A percentile compares a stretch with the other conserved stretches of the same genome.
phyloP scores from a whole-genome alignment of 2,797 vertebrate species.

The Pseudotriccus pelzelni region DNA sequence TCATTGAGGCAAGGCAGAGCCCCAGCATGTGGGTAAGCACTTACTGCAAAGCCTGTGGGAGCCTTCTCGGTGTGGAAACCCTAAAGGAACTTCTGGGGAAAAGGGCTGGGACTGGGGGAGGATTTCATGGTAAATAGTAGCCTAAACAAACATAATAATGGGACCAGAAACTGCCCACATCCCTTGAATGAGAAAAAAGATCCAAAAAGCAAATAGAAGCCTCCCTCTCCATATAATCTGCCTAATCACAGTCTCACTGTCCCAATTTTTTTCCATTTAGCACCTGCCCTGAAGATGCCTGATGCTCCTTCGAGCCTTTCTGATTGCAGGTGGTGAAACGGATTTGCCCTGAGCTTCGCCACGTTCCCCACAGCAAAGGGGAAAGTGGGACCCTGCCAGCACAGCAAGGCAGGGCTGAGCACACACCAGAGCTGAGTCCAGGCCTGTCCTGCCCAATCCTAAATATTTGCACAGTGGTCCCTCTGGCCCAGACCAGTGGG shows the following conservation, averaged over 20 bases:
- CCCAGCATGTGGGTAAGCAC: neutral
- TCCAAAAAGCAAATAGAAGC: neutral
- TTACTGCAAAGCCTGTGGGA: neutral
- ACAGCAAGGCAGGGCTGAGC: fast-evolving
- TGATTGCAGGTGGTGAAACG: fast-evolving
- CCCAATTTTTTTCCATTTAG: neutral
- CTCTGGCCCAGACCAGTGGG: fast-evolving
- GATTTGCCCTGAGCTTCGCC: neutral
- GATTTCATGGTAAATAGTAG: neutral
- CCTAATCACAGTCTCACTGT: neutral
- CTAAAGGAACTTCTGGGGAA: neutral
- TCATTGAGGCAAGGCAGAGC: neutral
- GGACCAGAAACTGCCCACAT: neutral
- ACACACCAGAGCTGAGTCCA: fast-evolving
- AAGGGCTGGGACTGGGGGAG: neutral
- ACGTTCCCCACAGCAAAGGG: fast-evolving
- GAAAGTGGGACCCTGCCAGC: neutral
- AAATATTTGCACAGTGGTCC: fast-evolving
- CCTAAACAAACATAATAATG: neutral
- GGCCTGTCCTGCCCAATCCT: neutral
- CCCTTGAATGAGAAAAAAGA: neutral
- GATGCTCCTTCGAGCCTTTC: neutral
- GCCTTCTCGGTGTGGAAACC: neutral
- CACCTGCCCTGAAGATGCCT: fast-evolving
- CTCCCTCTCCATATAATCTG: neutral